Base-by-base conservation (phyloP, 2,797 vertebrate species). In the Platyrinchus mystaceus region DNA sequence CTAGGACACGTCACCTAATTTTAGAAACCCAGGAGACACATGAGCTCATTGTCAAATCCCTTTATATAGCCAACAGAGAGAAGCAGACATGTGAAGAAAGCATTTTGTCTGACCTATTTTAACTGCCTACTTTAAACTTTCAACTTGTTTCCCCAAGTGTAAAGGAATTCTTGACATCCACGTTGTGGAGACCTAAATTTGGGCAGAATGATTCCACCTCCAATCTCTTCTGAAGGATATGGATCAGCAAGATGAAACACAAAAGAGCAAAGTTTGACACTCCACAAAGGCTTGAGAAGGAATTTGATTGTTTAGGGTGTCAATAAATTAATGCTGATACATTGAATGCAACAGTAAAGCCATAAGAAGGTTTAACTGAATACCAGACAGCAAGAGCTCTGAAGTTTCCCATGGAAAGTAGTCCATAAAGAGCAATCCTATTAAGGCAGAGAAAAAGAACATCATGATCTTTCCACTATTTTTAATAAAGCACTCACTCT, bases 91-190 rank as follows among this genome's bases (percentile, higher is more conserved):
- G 46, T 20, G 69, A 81, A 87, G 53, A 49, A 80, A 84, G n/a
- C 17, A 14, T 70, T 84, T 84, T 81, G 64, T 47, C 83, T 86
- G 87, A 84, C 82, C 94, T 78, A 71, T 94, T 96, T 94, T 84
- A 86, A 24, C 47, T 22, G 10, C 50, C 75, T 86, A 7, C 81
- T 63, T 84, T 34, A 78, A 86, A 58, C 41, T 50, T 68, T 19
- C 53, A 67, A 26, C 24, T 78, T 66, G 27, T 71, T 4, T 78
- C 22, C 43, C 26, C 8, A 46, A 69, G 24, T 14, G 32, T 43
- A 62, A 77, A 88, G 46, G 60, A 75, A 80, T 74, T 87, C 68
- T 89, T 62, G 73, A 58, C 34, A 83, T 60, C 49, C 49, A 24
- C 12, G 18, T 9, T 60, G 41, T 68, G 43, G 28, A 2, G 39